phyloP scores from a whole-genome alignment of 2,888 invertebrate genomes.

The Antheraea yamamai region DNA sequence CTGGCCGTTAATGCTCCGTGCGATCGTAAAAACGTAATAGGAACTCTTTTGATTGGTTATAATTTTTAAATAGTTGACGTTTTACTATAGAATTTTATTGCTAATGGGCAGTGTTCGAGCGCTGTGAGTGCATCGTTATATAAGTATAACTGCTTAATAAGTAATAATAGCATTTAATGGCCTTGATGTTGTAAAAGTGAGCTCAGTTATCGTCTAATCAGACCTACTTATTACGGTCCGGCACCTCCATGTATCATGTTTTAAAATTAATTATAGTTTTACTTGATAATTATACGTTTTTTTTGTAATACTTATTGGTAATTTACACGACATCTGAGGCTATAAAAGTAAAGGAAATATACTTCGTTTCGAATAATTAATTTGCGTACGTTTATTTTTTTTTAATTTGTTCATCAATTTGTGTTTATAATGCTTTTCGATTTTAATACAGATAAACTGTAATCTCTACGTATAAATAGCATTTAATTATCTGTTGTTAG shows the following conservation, averaged over 20 bases:
- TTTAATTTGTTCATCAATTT: constrained; percentile 1
- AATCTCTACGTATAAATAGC: not conserved
- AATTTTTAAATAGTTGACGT: constrained; percentile 52
- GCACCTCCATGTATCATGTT: constrained; percentile 1
- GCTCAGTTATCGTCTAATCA: constrained; percentile 18
- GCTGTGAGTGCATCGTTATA: constrained; percentile 30
- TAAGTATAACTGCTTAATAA: constrained; percentile 45
- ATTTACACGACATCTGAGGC: not conserved
- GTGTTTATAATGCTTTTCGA: not conserved
- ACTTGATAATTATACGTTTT: not conserved
- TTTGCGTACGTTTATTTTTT: not conserved
- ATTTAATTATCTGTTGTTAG: not conserved
- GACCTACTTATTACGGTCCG: constrained; percentile 12
- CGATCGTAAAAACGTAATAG: constrained; percentile 63
- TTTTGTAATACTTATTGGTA: constrained; percentile 18
- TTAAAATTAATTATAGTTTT: constrained; percentile 6
- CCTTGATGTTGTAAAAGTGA: constrained; percentile 18
- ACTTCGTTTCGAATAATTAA: not conserved
- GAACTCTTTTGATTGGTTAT: constrained; percentile 67
- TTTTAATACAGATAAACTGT: not conserved
- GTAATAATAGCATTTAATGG: constrained; percentile 34
- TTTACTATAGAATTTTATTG: constrained; percentile 48
- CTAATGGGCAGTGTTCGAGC: constrained; percentile 30
- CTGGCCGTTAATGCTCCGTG: constrained; percentile 56
- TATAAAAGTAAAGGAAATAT: not conserved